Percentiles rank a stretch among this genome's conserved stretches.
Conservation (phyloP, 2,888 invertebrate species). For the Nesidiocoris tenuis region DNA sequence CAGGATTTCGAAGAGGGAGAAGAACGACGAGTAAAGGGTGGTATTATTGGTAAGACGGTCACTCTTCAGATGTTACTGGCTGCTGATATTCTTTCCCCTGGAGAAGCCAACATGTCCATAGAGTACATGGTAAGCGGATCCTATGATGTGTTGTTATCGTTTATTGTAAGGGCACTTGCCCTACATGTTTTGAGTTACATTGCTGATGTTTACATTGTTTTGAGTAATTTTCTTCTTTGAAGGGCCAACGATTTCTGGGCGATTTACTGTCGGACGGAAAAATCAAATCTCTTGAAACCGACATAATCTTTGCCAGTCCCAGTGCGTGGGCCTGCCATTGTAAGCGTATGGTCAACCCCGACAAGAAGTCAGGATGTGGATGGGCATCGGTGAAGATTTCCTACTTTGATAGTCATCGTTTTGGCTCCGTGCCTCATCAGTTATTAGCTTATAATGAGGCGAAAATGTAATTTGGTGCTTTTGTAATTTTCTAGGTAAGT, state of each 20-base stretch:
- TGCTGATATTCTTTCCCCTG: constrained; percentile 80
- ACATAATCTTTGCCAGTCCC: constrained; percentile 82
- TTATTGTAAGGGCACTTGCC: not conserved
- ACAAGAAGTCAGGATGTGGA: constrained; percentile 88
- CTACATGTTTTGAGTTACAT: too few species aligned
- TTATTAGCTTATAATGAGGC: not conserved
- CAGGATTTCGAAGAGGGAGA: constrained; percentile 46
- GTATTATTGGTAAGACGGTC: constrained; percentile 62
- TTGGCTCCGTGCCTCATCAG: not conserved
- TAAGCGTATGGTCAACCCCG: constrained; percentile 85
- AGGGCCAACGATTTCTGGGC: constrained; percentile 87
- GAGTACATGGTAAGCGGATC: constrained; percentile 73
- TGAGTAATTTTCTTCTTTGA: constrained; percentile 52
- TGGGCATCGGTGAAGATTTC: constrained; percentile 74
- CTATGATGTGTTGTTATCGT: not conserved
- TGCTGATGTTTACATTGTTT: not conserved
- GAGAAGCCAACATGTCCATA: constrained; percentile 80
- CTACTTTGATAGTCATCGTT: not conserved
- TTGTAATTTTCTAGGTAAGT: too few species aligned
- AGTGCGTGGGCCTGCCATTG: constrained; percentile 93
- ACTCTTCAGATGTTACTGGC: constrained; percentile 83
- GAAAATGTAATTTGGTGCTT: too few species aligned
- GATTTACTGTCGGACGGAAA: constrained; percentile 83
- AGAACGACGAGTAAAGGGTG: constrained; percentile 44
- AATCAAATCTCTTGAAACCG: constrained; percentile 84